Evolutionary conservation across 2,888 invertebrate genomes (phyloP).

Genomic region (Lithophane ornitopus): DNA sequence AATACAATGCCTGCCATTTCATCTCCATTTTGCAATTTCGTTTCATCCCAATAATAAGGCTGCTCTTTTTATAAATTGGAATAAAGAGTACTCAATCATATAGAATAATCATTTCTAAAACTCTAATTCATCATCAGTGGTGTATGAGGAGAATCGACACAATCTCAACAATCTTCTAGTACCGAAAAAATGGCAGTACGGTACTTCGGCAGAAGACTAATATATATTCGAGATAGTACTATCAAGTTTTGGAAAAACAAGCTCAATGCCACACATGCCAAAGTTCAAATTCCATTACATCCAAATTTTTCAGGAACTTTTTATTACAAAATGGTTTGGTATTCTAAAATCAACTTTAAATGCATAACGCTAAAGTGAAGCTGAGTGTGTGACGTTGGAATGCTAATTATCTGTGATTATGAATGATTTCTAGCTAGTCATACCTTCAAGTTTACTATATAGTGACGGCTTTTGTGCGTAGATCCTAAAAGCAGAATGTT

Average conservation of each 20-base stretch:
- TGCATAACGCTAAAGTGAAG: not conserved
- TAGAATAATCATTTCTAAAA: not conserved
- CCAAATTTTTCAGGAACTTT: not conserved
- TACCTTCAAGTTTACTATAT: not conserved
- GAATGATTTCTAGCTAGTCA: not conserved
- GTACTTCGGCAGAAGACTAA: not conserved
- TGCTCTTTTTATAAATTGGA: not conserved
- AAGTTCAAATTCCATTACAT: not conserved
- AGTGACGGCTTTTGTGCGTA: not conserved
- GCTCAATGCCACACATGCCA: not conserved
- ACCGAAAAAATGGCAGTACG: not conserved
- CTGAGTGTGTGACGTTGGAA: no score
- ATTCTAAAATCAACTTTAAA: not conserved
- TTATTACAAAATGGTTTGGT: not conserved
- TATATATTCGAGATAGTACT: not conserved
- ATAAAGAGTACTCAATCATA: not conserved
- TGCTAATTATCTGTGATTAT: not conserved
- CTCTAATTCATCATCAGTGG: not conserved
- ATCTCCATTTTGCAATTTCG: not conserved
- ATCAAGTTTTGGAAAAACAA: not conserved
- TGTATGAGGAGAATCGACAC: no score
- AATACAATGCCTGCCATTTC: not conserved
- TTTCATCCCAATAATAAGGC: not conserved
- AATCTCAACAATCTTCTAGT: not conserved
- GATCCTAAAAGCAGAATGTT: slow-evolving; percentile 26